Evolutionary conservation across 2,113 vertebrate species (phyloP).

Genomic region (Climacteris rufus): DNA sequence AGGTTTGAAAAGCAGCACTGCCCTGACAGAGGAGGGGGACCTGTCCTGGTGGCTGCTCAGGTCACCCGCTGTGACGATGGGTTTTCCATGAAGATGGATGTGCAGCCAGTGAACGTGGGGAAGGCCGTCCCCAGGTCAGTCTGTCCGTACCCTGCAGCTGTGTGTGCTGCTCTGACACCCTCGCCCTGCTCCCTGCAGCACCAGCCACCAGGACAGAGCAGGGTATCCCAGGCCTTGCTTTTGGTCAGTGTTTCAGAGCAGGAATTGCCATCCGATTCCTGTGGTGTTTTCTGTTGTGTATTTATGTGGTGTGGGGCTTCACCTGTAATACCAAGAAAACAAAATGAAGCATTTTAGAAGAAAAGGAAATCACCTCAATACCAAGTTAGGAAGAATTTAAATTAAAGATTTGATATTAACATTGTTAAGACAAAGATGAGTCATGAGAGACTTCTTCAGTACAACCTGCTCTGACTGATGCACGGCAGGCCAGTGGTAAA

Average conservation of each 20-base stretch:
- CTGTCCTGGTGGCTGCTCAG: background rate
- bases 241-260: background rate
- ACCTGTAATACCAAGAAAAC: background rate
- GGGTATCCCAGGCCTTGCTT: background rate
- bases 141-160: background rate
- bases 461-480: background rate
- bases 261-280: background rate
- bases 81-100: background rate
- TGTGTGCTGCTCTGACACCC: background rate
- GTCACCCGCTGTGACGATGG: too few species aligned
- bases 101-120: background rate
- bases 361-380: background rate
- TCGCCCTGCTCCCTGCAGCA: background rate
- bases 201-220: too few species aligned
- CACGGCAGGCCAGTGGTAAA: background rate
- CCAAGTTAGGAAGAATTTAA: background rate
- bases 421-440: background rate
- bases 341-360: background rate
- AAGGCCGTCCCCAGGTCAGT: background rate
- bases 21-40: background rate
- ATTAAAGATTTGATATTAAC: background rate
- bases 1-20: background rate
- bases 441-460: background rate
- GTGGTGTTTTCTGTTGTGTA: background rate
- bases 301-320: background rate